Evolutionary conservation across 1,140 invertebrate genomes (phyloP), one percentile per base, ranked within the genome.

Genomic region (Drosophila pseudoobscura): DNA sequence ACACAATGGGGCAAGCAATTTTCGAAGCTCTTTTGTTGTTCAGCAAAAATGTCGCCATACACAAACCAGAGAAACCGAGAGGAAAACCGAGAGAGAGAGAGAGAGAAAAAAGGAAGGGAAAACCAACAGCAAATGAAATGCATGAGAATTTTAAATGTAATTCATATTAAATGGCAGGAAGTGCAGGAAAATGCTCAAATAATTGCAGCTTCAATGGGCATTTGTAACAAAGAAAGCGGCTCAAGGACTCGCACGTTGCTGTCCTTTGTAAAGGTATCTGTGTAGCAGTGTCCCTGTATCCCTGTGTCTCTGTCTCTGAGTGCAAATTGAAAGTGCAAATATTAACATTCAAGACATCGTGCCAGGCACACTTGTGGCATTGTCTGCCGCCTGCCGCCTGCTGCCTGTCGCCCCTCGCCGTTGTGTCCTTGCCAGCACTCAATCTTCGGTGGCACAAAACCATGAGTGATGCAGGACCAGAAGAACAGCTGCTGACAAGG

Each of bases 161-260:
- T 87, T 78, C 83, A 88, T 88, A 78, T 72, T 51, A 87, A 85
- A 85, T 87, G 59, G 56, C 75, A 87, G 78, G 69, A 82, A 80
- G 52, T 78, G 69, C 62, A 63, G 22, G 44, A 47, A 43, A 80
- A 69, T 77, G 57, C 53, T 61, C 65, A 74, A 83, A 78, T 83
- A 83, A 78, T 84, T 84, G 79, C 80, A 75, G 39, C 49, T 29
- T 11, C 31, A 62, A 56, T 68, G 51, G 51, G 44, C 51, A 50
- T 70, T 69, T 69, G 53, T 44, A 50, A 70, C 64, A 70, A 70
- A 70, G n/a, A 44, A 53, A 45, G 71, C 58, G 53, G 52, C 45
- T 53, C 57, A 69, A 83, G 71, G 69, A 63, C 56, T 58, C 63
- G 20, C 35, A 31, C 29, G 35, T 7, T 17, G 46, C 17, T 20